Evolutionary conservation across 2,888 invertebrate genomes (phyloP).

Genomic region (Plebejus melissa): DNA sequence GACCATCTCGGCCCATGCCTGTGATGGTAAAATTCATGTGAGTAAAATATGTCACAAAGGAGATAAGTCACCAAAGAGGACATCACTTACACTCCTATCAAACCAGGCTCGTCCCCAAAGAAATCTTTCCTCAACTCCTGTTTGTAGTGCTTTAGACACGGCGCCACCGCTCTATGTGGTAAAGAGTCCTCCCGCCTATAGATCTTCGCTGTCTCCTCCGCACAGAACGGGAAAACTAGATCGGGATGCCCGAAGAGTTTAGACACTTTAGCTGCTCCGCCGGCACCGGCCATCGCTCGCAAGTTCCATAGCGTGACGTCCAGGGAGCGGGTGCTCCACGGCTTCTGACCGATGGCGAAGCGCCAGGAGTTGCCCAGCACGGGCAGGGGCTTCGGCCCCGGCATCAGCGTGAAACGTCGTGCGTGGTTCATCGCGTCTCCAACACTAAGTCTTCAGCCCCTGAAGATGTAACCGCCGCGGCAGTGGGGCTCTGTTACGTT

Average conservation of each 20-base stretch:
- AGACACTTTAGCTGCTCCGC: constrained; percentile 81
- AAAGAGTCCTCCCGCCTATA: constrained; percentile 84
- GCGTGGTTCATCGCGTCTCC: constrained; percentile 61
- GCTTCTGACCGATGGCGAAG: constrained; percentile 80
- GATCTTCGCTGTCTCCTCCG: constrained; percentile 84
- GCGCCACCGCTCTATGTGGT: constrained; percentile 86
- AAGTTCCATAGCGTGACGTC: constrained; percentile 71
- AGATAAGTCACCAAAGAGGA: not conserved
- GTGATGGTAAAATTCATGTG: constrained; percentile 33
- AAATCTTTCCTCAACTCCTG: constrained; percentile 83
- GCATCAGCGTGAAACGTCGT: constrained; percentile 82
- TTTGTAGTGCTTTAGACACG: constrained; percentile 85
- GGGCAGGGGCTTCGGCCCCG: constrained; percentile 86
- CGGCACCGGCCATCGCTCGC: constrained; percentile 64
- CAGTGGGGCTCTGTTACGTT: constrained; percentile 68
- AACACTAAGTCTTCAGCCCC: constrained; percentile 60
- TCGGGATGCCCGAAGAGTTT: constrained; percentile 88
- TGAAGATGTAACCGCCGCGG: constrained; percentile 43
- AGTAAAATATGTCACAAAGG: constrained; percentile 8
- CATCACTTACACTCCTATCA: constrained; percentile 85
- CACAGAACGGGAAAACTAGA: constrained; percentile 85
- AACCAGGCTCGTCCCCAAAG: constrained; percentile 84
- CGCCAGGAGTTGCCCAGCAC: constrained; percentile 89
- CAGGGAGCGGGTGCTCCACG: constrained; percentile 76
- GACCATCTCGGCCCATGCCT: constrained; percentile 95